phyloP scores from a whole-genome alignment of 2,113 vertebrate genomes.

The Arizona elegans region DNA sequence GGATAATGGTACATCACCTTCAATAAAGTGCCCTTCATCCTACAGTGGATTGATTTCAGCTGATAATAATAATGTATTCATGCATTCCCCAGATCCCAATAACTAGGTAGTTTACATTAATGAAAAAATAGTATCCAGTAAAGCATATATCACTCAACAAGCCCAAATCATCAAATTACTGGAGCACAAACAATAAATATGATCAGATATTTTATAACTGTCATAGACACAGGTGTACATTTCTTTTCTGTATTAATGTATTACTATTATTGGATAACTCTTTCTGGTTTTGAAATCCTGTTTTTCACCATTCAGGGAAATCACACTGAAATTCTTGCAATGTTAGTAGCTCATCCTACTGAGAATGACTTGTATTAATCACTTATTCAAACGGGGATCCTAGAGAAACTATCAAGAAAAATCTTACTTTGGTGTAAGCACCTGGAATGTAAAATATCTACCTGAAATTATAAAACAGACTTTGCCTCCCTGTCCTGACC shows the following conservation, averaged over 20 bases:
- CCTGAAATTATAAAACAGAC: not conserved
- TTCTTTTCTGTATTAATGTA: not conserved
- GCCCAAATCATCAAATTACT: not conserved
- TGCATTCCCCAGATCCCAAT: not conserved
- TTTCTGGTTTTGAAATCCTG: not conserved
- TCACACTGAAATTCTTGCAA: not conserved
- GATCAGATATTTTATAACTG: not conserved
- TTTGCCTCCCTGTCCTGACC: not conserved
- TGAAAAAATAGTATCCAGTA: not conserved
- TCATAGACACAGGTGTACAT: not conserved
- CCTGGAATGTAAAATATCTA: not conserved
- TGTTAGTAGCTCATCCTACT: not conserved
- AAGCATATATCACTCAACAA: not conserved
- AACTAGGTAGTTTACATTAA: not conserved
- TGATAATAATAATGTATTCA: not conserved
- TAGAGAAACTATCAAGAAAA: not conserved
- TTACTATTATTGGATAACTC: conserved; percentile 6
- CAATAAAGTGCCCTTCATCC: not conserved
- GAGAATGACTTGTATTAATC: not conserved
- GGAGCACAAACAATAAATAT: not conserved
- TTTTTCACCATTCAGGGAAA: not conserved
- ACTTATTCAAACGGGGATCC: not conserved
- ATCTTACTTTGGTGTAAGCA: not conserved
- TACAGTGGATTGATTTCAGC: not conserved
- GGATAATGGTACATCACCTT: not conserved